Base-by-base conservation (phyloP, 2,797 vertebrate genomes). In the Phataginus tricuspis region DNA sequence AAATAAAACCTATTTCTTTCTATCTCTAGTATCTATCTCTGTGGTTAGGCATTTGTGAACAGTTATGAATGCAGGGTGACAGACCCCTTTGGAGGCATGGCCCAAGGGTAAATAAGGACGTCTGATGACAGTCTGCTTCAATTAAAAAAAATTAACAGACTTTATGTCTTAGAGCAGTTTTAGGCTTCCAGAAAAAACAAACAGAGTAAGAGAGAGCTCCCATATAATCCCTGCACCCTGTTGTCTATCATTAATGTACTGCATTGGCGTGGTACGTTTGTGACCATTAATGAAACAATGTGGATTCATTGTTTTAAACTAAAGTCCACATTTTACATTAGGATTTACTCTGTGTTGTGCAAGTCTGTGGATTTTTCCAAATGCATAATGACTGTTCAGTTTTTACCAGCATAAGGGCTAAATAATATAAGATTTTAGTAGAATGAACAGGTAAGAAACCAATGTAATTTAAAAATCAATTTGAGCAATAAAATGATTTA, bases 351-450 rank as follows among this genome's bases (percentile, higher is more conserved):
- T 80, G n/a, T 1, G 7, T 86, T 59, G 8, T 74, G 74, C 7
- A 59, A 29, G 39, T 68, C 39, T 80, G 18, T 84, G 31, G 51
- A 34, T 78, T 96, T 96, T 92, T 13, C 53, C 64, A 92, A 89
- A 42, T 78, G 37, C 3, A 9, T 71, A 64, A 64, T 64, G 57
- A 69, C 31, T 68, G 77, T 71, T 64, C 68, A 79, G 34, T 39
- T 77, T 77, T 79, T 45, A 75, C 64, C 29, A 59, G 0, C 0
- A 64, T 13, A 49, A 89, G 39, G 4, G 77, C 19, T 0, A 93
- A 91, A 74, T 90, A 68, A 88, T 55, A 91, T 86, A 82, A 93
- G 29, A 51, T 77, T 92, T 96, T 92, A 74, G 59, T 63, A 92
- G 61, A 93, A 80, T 14, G 49, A 64, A 6, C 0, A 75, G n/a